Evolutionary conservation across 2,888 invertebrate genomes (phyloP).

Genomic region (Eretmocerus hayati): DNA sequence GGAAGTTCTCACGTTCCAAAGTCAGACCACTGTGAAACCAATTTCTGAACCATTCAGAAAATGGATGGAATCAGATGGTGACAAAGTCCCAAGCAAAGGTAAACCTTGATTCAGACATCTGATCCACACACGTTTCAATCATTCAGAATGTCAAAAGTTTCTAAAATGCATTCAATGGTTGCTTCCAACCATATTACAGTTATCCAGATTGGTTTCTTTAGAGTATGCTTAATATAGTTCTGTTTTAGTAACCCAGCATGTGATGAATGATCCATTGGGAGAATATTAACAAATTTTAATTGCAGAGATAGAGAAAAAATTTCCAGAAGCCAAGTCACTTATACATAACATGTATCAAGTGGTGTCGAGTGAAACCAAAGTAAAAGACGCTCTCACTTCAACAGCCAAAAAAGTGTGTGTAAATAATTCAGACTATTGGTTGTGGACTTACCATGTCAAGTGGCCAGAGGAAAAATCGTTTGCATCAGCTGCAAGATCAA

Average conservation of each 20-base stretch:
- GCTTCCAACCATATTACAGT: too few species aligned
- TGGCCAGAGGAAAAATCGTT: constrained; percentile 57
- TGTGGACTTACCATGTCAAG: constrained; percentile 50
- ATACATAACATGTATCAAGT: constrained; percentile 49
- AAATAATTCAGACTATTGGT: constrained; percentile 45
- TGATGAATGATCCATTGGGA: constrained; percentile 1
- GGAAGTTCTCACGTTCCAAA: background rate
- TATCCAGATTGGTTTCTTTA: background rate
- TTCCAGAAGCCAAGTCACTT: constrained; percentile 49
- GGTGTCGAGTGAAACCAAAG: constrained; percentile 48
- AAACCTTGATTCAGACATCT: constrained; percentile 5
- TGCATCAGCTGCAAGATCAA: constrained; percentile 49
- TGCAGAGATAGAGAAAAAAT: constrained; percentile 39
- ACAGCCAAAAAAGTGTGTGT: constrained; percentile 25
- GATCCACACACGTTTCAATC: background rate
- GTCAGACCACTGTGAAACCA: background rate
- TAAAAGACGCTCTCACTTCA: constrained; percentile 32
- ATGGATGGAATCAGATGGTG: constrained; percentile 10
- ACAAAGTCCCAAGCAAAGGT: constrained; percentile 11
- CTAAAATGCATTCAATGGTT: too few species aligned
- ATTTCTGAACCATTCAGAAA: constrained; percentile 1
- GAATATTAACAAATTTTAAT: background rate
- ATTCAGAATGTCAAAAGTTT: background rate
- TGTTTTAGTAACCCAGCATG: background rate
- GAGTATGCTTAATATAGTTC: background rate